Evolutionary conservation across 2,113 vertebrate species (phyloP).

Genomic region (Syrrhaptes paradoxus): DNA sequence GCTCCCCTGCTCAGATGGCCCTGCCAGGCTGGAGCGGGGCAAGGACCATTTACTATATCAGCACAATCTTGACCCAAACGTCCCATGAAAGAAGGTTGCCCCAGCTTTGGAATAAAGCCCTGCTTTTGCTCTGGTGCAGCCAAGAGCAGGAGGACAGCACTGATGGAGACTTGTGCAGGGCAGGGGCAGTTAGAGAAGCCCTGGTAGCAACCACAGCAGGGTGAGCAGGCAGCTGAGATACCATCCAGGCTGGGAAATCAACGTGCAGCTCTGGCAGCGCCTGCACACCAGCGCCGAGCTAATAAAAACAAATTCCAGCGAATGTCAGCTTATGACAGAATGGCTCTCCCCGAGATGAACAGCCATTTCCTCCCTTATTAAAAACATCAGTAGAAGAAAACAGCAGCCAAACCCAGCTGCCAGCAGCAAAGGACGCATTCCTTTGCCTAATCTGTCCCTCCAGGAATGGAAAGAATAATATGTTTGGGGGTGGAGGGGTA

Average conservation of each 20-base stretch:
- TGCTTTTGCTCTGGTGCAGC: not conserved
- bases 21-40: not conserved
- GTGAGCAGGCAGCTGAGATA: not conserved
- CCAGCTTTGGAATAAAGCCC: not conserved
- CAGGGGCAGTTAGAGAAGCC: not conserved
- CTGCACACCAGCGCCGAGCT: constrained; percentile 15
- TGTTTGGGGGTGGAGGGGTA: constrained; percentile 13
- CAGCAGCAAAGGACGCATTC: constrained; percentile 43
- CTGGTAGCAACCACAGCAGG: not conserved
- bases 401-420: constrained; percentile 31
- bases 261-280: not conserved
- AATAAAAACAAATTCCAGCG: constrained; percentile 64
- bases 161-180: not conserved
- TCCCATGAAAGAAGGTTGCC: not conserved
- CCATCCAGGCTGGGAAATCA: constrained; percentile 29
- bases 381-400: constrained; percentile 56
- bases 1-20: not conserved
- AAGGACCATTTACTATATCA: not conserved
- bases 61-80: not conserved
- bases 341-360: constrained; percentile 21
- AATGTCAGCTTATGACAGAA: constrained; percentile 53
- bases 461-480: constrained; percentile 31
- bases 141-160: not conserved
- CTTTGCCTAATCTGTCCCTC: constrained; percentile 52
- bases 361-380: constrained; percentile 56